Conservation (phyloP, 2,888 invertebrate genomes). For the Branchipolynoe longqiensis region DNA sequence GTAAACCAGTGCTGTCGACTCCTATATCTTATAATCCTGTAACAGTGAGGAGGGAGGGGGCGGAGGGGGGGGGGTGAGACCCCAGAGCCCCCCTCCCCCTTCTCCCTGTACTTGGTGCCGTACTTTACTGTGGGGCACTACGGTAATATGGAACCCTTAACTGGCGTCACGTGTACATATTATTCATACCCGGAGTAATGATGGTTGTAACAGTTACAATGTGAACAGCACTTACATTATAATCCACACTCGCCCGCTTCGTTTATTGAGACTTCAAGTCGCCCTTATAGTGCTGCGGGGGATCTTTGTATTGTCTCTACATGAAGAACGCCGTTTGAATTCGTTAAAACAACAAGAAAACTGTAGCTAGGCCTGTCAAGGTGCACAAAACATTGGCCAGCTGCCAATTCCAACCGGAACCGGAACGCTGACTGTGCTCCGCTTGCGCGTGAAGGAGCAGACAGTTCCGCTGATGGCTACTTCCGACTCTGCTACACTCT, state of each 20-base stretch:
- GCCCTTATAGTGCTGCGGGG: too few species aligned
- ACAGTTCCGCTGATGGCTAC: background rate
- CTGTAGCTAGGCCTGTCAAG: slow-evolving; percentile 6
- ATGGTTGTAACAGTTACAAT: background rate
- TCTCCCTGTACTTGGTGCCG: too few species aligned
- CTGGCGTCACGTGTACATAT: slow-evolving; percentile 37
- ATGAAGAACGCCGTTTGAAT: too few species aligned
- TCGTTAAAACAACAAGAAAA: too few species aligned
- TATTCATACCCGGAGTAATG: slow-evolving; percentile 32
- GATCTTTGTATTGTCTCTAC: too few species aligned
- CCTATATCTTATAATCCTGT: too few species aligned
- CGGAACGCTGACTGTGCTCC: slow-evolving; percentile 2
- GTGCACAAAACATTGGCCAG: slow-evolving; percentile 35
- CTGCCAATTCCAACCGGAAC: background rate
- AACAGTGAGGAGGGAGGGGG: background rate
- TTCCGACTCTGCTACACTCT: slow-evolving; percentile 40
- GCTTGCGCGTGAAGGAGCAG: background rate
- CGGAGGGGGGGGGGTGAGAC: too few species aligned
- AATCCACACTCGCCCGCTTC: too few species aligned
- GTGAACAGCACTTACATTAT: background rate
- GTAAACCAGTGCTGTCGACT: too few species aligned
- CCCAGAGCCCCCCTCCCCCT: too few species aligned
- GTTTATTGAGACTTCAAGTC: too few species aligned
- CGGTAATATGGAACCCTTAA: background rate
- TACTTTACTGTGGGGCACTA: background rate